Conservation (phyloP, 2,113 vertebrate genomes). For the Alouatta palliata region DNA sequence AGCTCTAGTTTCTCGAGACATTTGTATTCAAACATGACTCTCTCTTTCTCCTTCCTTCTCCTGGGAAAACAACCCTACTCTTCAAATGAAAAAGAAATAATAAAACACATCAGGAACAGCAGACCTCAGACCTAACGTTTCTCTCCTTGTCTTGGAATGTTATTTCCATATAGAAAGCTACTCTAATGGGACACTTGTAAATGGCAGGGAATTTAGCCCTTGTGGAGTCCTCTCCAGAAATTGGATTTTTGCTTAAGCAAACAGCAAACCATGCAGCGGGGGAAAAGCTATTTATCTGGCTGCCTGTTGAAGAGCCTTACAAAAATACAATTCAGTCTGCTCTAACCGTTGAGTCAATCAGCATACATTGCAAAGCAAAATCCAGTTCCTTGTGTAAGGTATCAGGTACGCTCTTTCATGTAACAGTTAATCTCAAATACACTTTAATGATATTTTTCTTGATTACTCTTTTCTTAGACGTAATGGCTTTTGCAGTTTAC, state of each 20-base stretch:
- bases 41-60: conserved; percentile 77
- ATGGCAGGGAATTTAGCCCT: conserved; percentile 84
- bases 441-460: conserved; percentile 74
- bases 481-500: conserved; percentile 36
- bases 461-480: conserved; percentile 75
- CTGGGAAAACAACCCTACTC: conserved; percentile 79
- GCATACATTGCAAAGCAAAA: conserved; percentile 69
- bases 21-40: conserved; percentile 85
- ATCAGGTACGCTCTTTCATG: conserved; percentile 52
- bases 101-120: conserved; percentile 84
- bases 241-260: conserved; percentile 88
- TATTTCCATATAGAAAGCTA: conserved; percentile 88
- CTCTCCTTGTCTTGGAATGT: conserved; percentile 84
- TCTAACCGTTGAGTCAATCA: conserved; percentile 73
- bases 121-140: conserved; percentile 82
- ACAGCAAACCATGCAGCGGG: conserved; percentile 84
- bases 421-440: conserved; percentile 65
- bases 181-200: conserved; percentile 87
- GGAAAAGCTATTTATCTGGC: conserved; percentile 86
- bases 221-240: conserved; percentile 86
- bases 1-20: conserved; percentile 78
- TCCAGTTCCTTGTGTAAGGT: conserved; percentile 57
- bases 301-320: conserved; percentile 79
- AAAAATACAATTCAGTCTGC: conserved; percentile 81
- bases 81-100: conserved; percentile 86